Conservation (phyloP, 1,140 invertebrate genomes). For the Aradophagus sp. region DNA sequence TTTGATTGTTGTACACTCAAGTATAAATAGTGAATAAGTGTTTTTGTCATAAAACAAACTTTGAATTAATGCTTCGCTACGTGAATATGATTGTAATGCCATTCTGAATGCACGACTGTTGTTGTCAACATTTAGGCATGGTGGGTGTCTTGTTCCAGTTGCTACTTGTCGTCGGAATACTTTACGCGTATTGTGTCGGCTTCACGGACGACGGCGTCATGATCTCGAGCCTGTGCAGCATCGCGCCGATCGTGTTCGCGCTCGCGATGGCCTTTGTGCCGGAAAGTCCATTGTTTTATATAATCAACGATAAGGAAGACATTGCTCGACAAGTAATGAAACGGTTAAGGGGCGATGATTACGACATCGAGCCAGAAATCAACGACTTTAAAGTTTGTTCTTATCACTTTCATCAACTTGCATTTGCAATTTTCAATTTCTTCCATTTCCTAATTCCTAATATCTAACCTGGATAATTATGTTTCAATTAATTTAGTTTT, state of each 20-base stretch:
- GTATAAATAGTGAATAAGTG: too few species aligned
- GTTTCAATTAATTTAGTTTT: too few species aligned
- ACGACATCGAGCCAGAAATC: constrained; percentile 64
- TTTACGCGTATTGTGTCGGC: constrained; percentile 73
- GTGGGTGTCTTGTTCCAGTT: constrained; percentile 75
- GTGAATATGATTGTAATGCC: constrained; percentile 6
- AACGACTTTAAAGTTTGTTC: constrained; percentile 62
- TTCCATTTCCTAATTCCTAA: too few species aligned
- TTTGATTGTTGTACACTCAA: too few species aligned
- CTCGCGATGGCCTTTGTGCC: constrained; percentile 71
- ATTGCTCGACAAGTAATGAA: constrained; percentile 72
- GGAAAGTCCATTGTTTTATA: constrained; percentile 68
- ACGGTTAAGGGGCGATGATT: constrained; percentile 73
- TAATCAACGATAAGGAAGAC: constrained; percentile 62
- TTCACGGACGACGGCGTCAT: constrained; percentile 42
- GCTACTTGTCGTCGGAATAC: constrained; percentile 74
- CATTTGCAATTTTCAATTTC: too few species aligned
- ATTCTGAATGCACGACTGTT: constrained; percentile 8
- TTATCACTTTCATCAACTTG: too few species aligned
- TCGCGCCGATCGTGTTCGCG: constrained; percentile 66
- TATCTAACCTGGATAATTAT: too few species aligned
- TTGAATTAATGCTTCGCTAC: constrained; percentile 5
- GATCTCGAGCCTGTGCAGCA: constrained; percentile 54
- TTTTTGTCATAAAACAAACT: too few species aligned
- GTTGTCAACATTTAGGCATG: constrained; percentile 48